Percentiles rank a stretch among this genome's conserved stretches.
phyloP scores from a whole-genome alignment of 2,113 vertebrate genomes.

The Zosterops borbonicus region DNA sequence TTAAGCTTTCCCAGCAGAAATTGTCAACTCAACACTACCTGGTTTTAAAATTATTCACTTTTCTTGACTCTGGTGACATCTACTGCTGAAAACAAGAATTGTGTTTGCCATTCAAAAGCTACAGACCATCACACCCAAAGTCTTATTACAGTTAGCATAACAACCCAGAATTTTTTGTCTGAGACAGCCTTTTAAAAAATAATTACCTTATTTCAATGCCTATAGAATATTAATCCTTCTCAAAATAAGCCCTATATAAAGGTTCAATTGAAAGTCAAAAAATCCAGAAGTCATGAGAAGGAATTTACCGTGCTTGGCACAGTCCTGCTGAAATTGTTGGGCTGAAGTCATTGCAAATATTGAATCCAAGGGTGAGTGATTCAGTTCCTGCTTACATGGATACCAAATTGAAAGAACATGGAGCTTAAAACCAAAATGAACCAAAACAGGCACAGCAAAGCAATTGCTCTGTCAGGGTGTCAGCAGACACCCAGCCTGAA shows the following conservation, averaged over 20 bases:
- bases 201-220: neutral
- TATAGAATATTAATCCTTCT: neutral
- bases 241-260: neutral
- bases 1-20: neutral
- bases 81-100: slow-evolving; percentile 5
- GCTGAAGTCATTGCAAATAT: neutral
- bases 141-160: neutral
- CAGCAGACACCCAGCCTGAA: neutral
- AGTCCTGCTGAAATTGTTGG: neutral
- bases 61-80: slow-evolving; percentile 16
- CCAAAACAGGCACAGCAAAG: neutral
- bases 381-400: neutral
- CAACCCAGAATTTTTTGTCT: neutral
- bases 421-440: neutral
- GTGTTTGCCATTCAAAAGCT: neutral
- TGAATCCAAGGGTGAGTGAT: neutral
- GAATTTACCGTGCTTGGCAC: neutral
- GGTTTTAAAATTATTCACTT: neutral
- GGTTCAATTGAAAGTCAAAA: neutral
- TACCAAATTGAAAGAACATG: neutral
- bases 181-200: neutral
- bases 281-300: neutral
- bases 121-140: neutral
- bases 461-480: neutral
- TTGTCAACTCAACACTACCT: neutral